Evolutionary conservation across 2,888 invertebrate species (phyloP).

Genomic region (Blastobasis adustella): DNA sequence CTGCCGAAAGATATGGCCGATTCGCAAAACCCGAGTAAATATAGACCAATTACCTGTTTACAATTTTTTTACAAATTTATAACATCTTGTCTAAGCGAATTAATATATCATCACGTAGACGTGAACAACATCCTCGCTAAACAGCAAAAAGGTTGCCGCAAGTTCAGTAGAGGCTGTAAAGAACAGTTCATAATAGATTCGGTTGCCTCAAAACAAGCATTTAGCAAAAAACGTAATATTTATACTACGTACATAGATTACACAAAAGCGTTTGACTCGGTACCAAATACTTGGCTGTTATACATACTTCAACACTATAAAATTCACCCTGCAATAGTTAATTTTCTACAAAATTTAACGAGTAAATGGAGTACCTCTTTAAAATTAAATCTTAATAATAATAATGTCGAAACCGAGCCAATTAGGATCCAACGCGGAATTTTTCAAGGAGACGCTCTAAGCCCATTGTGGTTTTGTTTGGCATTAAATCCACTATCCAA

Average conservation of each 20-base stretch:
- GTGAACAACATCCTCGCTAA: conserved; percentile 15
- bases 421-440: conserved; percentile 15
- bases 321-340: too few relatives aligned
- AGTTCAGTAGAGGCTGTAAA: conserved; percentile 11
- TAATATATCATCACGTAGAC: conserved; percentile 12
- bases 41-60: conserved; percentile 22
- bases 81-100: conserved; percentile 13
- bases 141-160: conserved; percentile 19
- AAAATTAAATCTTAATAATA: too few relatives aligned
- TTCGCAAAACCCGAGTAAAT: conserved; percentile 16
- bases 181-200: too few relatives aligned
- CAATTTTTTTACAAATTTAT: conserved; percentile 21
- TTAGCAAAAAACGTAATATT: too few relatives aligned
- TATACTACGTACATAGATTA: too few relatives aligned
- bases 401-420: too few relatives aligned
- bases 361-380: too few relatives aligned
- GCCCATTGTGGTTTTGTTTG: conserved; percentile 11
- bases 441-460: conserved; percentile 15
- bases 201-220: too few relatives aligned
- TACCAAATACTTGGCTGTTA: too few relatives aligned
- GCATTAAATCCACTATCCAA: conserved; percentile 1
- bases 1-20: conserved; percentile 14
- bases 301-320: too few relatives aligned
- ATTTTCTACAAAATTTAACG: too few relatives aligned
- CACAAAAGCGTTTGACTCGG: too few relatives aligned